A percentile compares a stretch with the other conserved stretches of the same genome.
These are phyloP conservation scores for Eupithecia insigniata DNA, from an alignment of 2,888 invertebrate genomes.

Conservation along the genomic window DNA sequence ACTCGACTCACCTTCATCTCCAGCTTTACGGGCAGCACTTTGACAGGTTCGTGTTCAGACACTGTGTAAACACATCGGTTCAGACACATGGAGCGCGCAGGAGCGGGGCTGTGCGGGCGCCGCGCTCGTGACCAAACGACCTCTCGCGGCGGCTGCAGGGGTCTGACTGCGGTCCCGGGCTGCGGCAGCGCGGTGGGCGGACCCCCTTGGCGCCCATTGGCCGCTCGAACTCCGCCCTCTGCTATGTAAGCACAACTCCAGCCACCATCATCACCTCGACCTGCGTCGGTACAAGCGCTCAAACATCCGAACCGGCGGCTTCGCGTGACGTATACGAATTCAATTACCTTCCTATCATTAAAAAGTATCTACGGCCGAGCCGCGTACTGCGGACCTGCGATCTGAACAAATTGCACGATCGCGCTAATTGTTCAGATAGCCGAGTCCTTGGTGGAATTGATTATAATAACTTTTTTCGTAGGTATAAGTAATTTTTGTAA, in stretches of 20 bases:
- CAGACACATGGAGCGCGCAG: slow-evolving; percentile 28
- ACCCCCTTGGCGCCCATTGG: slow-evolving; percentile 21
- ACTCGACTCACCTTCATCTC: slow-evolving; percentile 73
- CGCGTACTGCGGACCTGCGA: slow-evolving; percentile 11
- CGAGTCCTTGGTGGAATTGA: slow-evolving; percentile 37
- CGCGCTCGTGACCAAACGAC: slow-evolving; percentile 35
- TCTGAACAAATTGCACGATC: slow-evolving; percentile 29
- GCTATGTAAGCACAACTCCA: slow-evolving; percentile 41
- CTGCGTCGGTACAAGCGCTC: slow-evolving; percentile 51
- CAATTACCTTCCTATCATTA: slow-evolving; percentile 51
- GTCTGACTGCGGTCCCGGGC: slow-evolving; percentile 55
- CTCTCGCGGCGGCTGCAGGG: slow-evolving; percentile 55
- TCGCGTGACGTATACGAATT: slow-evolving; percentile 58
- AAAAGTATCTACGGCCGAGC: slow-evolving; percentile 46
- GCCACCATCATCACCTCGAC: slow-evolving; percentile 52
- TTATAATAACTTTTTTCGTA: slow-evolving; percentile 33
- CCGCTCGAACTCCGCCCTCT: slow-evolving; percentile 32
- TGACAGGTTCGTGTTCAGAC: slow-evolving; percentile 53
- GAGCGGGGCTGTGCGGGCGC: slow-evolving; percentile 30
- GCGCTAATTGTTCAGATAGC: slow-evolving; percentile 32
- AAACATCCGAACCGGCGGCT: slow-evolving; percentile 52
- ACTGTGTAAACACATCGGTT: slow-evolving; percentile 44
- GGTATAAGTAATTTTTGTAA: slow-evolving; percentile 15
- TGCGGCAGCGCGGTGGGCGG: background rate
- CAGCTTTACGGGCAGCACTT: slow-evolving; percentile 72